phyloP scores from a whole-genome alignment of 1,140 invertebrate species.

The Chrysopa pallens region DNA sequence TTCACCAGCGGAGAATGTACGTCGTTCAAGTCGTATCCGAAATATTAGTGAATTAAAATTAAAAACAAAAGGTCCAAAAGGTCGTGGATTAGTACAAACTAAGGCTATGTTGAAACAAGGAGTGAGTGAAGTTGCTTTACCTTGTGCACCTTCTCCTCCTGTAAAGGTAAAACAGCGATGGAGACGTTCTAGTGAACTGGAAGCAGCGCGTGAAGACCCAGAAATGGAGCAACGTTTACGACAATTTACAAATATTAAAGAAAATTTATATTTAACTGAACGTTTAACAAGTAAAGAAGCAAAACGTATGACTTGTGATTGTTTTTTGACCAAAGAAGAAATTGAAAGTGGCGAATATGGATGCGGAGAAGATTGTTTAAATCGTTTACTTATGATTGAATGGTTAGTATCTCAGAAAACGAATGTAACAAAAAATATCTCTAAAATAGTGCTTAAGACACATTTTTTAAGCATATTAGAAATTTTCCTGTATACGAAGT shows the following conservation, averaged over 20 bases:
- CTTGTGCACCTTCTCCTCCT: slow-evolving; percentile 27
- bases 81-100: slow-evolving; percentile 32
- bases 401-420: slow-evolving; percentile 41
- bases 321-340: slow-evolving; percentile 78
- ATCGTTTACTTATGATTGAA: slow-evolving; percentile 94
- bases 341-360: slow-evolving; percentile 62
- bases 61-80: slow-evolving; percentile 33
- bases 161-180: slow-evolving; percentile 76
- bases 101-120: slow-evolving; percentile 23
- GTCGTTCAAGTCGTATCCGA: slow-evolving; percentile 36
- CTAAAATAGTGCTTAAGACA: too few species aligned
- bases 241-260: slow-evolving; percentile 59
- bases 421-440: background rate
- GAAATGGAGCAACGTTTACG: slow-evolving; percentile 55
- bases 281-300: slow-evolving; percentile 71
- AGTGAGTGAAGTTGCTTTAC: slow-evolving; percentile 16
- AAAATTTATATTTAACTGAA: slow-evolving; percentile 72
- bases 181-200: slow-evolving; percentile 64
- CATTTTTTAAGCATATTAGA: too few species aligned
- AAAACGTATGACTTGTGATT: slow-evolving; percentile 89
- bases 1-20: slow-evolving; percentile 11
- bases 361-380: slow-evolving; percentile 91
- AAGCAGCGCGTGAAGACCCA: slow-evolving; percentile 26
- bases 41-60: slow-evolving; percentile 34
- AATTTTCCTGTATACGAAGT: too few species aligned